Evolutionary conservation across 2,888 invertebrate species (phyloP).

Genomic region (Atherix ibis): DNA sequence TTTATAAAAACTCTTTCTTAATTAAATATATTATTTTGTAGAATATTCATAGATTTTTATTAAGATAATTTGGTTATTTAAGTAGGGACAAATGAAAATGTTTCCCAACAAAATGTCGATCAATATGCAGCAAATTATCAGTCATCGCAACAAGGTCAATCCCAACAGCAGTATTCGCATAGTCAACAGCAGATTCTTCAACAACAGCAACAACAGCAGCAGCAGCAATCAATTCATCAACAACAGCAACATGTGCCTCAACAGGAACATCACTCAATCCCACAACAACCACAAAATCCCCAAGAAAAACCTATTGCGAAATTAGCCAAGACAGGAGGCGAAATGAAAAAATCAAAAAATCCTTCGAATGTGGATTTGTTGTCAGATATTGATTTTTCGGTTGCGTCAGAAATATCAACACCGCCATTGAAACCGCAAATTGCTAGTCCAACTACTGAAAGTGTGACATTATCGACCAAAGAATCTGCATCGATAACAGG

Average conservation of each 20-base stretch:
- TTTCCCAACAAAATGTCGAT: background rate
- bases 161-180: too few relatives aligned
- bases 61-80: background rate
- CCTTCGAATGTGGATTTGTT: slow-evolving; percentile 50
- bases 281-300: slow-evolving; percentile 3
- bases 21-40: background rate
- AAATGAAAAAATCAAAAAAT: slow-evolving; percentile 11
- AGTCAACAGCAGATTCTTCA: too few relatives aligned
- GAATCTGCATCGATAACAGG: background rate
- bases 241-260: slow-evolving; percentile 9
- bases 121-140: too few relatives aligned
- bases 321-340: too few relatives aligned
- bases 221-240: background rate
- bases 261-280: background rate
- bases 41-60: too few relatives aligned
- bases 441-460: slow-evolving; percentile 10
- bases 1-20: too few relatives aligned
- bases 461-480: slow-evolving; percentile 1
- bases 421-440: slow-evolving; percentile 24
- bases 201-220: slow-evolving; percentile 1
- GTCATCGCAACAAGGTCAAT: slow-evolving; percentile 1
- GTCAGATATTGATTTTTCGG: slow-evolving; percentile 57
- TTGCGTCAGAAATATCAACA: slow-evolving; percentile 16
- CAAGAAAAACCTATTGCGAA: too few relatives aligned
- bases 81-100: background rate